Evolutionary conservation across 2,797 vertebrate species (phyloP), one percentile per base, ranked within the genome.

Genomic region (Phrynocephalus forsythii): DNA sequence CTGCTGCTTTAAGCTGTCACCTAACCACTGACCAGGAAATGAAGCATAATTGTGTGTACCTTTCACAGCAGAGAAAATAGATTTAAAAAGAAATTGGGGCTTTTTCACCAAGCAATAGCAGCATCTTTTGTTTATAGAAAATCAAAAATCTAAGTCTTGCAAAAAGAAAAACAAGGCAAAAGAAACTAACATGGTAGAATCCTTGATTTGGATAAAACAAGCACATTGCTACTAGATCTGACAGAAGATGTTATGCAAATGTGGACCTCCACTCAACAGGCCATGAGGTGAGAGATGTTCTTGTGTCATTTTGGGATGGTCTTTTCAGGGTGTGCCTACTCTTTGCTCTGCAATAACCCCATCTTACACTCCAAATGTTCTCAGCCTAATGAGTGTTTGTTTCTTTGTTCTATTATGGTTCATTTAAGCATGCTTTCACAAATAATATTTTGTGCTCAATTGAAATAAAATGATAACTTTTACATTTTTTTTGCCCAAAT

Each of bases 11-110:
- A 67, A 81, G 84, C 66, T 38, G 76, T 90, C 86, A 78, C 88
- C 75, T 88, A 48, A 67, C 60, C 80, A 83, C 75, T 73, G 67
- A 50, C 66, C 81, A 87, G 63, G 26, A 73, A 8, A 76, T 84
- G 71, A 63, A 73, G 86, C 87, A 84, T 83, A 84, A 86, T 88
- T 38, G 50, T 48, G 44, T 79, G 15, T 75, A 79, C 73, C 83
- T 91, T 77, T 88, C 81, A 88, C 66, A 67, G 77, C 76, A 88
- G 89, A 52, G 18, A 20, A 83, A 86, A 82, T 76, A 72, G 15
- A 44, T 75, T 48, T 20, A 7, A 26, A 69, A 72, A 26, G 77
- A 22, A 63, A 60, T 52, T 0, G 16, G 60, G 60, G 60, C 15
- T 18, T 20, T 13, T 83, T 20, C 20, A 44, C 2, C 79, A 18